Evolutionary conservation across 2,888 invertebrate genomes (phyloP).

Genomic region (Keiferia lycopersicella): DNA sequence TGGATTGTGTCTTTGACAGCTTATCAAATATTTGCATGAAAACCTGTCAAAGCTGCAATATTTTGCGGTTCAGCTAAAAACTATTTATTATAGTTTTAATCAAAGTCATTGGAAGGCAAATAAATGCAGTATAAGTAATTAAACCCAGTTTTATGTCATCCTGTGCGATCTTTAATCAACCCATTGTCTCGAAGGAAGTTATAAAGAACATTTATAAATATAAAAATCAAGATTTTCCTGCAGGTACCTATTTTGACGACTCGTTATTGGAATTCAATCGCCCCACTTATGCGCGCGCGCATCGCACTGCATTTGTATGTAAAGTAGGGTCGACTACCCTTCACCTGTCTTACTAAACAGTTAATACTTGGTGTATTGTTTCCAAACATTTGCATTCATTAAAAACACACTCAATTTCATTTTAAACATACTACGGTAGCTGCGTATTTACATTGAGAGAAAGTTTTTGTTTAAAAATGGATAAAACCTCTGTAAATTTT

Average conservation of each 20-base stretch:
- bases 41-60: too few species aligned
- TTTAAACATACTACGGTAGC: neutral
- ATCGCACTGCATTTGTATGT: conserved; percentile 44
- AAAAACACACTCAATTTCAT: conserved; percentile 8
- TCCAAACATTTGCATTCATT: conserved; percentile 26
- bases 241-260: neutral
- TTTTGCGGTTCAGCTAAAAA: too few species aligned
- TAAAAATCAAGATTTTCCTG: conserved; percentile 30
- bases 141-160: conserved; percentile 11
- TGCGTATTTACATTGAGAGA: neutral
- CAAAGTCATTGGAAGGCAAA: too few species aligned
- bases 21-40: too few species aligned
- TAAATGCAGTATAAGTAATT: neutral
- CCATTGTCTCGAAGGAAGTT: conserved; percentile 33
- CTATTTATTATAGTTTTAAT: too few species aligned
- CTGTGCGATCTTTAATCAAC: conserved; percentile 8
- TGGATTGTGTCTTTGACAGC: too few species aligned
- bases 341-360: conserved; percentile 40
- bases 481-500: too few species aligned
- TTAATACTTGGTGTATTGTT: conserved; percentile 40
- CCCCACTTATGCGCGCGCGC: neutral
- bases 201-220: conserved; percentile 32
- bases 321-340: conserved; percentile 40
- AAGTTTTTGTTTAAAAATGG: too few species aligned
- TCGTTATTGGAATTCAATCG: conserved; percentile 2